Base-by-base conservation (phyloP, 1,140 invertebrate genomes). In the Heliconius hewitsoni region DNA sequence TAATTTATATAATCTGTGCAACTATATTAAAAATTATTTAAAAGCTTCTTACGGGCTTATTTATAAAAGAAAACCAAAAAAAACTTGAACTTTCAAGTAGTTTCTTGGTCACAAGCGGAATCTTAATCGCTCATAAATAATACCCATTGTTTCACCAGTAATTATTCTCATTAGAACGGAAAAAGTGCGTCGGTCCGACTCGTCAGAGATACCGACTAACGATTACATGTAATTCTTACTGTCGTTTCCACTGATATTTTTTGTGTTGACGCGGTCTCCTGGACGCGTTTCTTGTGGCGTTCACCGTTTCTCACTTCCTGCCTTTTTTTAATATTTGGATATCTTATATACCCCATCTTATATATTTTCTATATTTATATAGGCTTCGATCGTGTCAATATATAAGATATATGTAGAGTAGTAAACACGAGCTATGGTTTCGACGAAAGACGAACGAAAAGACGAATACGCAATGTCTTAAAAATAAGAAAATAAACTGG, bases 101-200 rank as follows among this genome's bases (percentile, higher is more conserved):
- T 42, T 34, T 18, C 8, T 27, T 39, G 73, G 39, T 30, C 71
- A 66, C 50, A 70, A 30, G 73, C 50, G 74, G 66, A 72, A 71
- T 75, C 30, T 39, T 23, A 76, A 30, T n/a, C 9, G 18, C 70
- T 79, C 75, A 79, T 79, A 79, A 79, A 79, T 79, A 79, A 76
- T 34, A 60, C 73, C 78, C 78, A 79, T 79, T 79, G 78, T 79
- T 72, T 72, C n/a, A 42, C 34, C 11, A 13, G 2, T 72, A 75
- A 79, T 79, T 76, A 72, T 72, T 74, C 57, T 76, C 74, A 79
- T 79, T 79, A 79, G 66, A 60, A 75, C 66, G 78, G 74, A 79
- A 79, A 76, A 74, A 75, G 60, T 73, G 78, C 74, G 50, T 46
- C 73, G 73, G n/a, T 60, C 60, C 70, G 75, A 72, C 52, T 72